A percentile compares a stretch with the other conserved stretches of the same genome.
Evolutionary conservation across 1,140 invertebrate genomes (phyloP).

Genomic region (Drosophila sturtevanti): DNA sequence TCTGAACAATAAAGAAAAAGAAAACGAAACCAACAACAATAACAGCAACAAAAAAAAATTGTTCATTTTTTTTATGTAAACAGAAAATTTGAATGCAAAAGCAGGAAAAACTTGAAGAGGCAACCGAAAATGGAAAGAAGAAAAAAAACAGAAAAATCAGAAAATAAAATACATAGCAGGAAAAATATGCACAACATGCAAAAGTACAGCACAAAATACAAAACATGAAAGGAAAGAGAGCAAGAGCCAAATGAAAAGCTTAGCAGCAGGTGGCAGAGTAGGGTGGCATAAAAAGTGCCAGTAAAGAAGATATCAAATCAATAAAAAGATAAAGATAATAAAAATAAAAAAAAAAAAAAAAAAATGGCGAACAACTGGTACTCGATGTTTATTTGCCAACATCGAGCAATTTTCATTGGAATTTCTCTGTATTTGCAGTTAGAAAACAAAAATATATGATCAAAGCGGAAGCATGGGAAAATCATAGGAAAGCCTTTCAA

Average conservation of each 20-base stretch:
- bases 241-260: conserved; percentile 13
- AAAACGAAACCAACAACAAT: neutral
- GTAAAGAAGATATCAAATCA: conserved; percentile 36
- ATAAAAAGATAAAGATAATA: conserved; percentile 49
- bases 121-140: conserved; percentile 20
- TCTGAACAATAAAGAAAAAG: conserved; percentile 2
- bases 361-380: conserved; percentile 39
- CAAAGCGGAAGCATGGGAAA: neutral
- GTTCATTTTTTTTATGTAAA: conserved; percentile 8
- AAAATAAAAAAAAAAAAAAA: conserved; percentile 18
- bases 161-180: neutral
- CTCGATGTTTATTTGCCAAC: conserved; percentile 38
- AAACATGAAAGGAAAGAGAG: conserved; percentile 45
- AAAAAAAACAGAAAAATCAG: neutral
- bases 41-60: conserved; percentile 18
- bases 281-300: conserved; percentile 28
- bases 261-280: neutral
- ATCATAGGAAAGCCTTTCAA: neutral
- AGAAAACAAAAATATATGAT: neutral
- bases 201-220: conserved; percentile 43
- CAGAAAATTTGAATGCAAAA: conserved; percentile 58
- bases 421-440: neutral
- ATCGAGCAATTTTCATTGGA: conserved; percentile 37
- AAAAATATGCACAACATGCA: conserved; percentile 66
- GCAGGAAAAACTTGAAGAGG: conserved; percentile 59